Evolutionary conservation across 2,888 invertebrate species (phyloP), one percentile per base, ranked within the genome.

Genomic region (Lasioglossum vierecki): DNA sequence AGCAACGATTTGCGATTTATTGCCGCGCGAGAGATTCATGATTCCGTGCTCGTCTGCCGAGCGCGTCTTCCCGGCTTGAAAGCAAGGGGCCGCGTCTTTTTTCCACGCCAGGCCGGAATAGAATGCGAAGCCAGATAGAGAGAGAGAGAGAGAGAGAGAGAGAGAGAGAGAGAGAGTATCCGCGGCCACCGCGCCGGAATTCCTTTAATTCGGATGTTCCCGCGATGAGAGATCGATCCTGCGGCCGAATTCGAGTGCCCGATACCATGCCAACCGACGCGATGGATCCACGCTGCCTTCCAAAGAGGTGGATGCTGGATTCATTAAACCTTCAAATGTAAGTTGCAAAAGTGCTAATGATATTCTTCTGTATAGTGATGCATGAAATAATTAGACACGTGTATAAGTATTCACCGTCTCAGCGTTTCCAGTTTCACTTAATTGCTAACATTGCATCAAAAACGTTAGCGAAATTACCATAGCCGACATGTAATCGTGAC

Each of bases 1-100:
- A 86, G 82, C 79, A 86, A 82, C 87, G 91, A 90, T 91, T 88
- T 79, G 88, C 90, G 91, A 90, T 90, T 90, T 90, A 90, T 90
- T 81, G 85, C 82, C 79, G 57, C 80, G 76, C 83, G 84, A 66
- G 81, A 85, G 88, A 91, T 90, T 91, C 90, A 91, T 84, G 84
- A 82, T 86, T 79, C 79, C 74, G 46, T 68, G 66, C 75, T 70
- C 83, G 66, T 63, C 79, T 30, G 68, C 74, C 77, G 78, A 80
- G 68, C 80, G 68, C 80, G 82, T 79, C 86, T 82, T 76, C 76
- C 76, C 80, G 66, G 77, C 79, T 60, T 57, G 22, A 30, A 46
- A 35, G 35, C 70, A n/a, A 57, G 18, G 57, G 44, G 74, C 74
- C 68, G n/a, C 68, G 66, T 30, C 60, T 88, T 90, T 83, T 84